Percentiles rank a stretch among this genome's conserved stretches.
phyloP scores from a whole-genome alignment of 2,797 vertebrate species.

The Todus mexicanus region DNA sequence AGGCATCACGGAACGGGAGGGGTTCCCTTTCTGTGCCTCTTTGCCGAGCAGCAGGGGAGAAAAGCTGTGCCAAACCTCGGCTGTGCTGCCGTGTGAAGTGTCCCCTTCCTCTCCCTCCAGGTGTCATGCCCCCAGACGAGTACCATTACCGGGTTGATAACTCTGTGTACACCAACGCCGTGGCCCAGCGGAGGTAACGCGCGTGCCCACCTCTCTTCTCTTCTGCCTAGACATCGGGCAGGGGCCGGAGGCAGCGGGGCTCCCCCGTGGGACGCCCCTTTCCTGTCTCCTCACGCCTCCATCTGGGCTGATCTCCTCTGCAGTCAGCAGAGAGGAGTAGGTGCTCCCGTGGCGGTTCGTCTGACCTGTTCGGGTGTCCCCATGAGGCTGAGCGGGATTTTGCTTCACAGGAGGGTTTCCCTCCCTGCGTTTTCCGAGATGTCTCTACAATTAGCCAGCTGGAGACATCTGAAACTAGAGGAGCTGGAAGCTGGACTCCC shows the following conservation, averaged over 20 bases:
- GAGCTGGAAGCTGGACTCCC: accelerated
- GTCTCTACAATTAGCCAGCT: background rate
- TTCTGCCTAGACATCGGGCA: background rate
- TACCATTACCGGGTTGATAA: conserved; percentile 85
- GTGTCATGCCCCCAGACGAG: conserved; percentile 96
- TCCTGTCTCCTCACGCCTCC: accelerated
- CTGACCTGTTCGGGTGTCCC: accelerated
- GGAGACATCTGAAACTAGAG: background rate
- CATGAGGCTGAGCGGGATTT: accelerated
- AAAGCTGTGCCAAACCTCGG: accelerated
- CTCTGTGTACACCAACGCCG: conserved; percentile 91
- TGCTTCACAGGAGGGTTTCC: background rate
- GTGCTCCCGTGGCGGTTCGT: accelerated
- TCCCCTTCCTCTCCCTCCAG: conserved; percentile 63
- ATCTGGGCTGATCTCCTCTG: accelerated
- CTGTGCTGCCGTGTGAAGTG: background rate
- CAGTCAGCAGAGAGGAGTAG: background rate
- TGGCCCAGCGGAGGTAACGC: conserved; percentile 85
- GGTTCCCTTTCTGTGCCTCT: accelerated
- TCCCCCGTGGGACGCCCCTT: accelerated
- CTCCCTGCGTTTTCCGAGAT: background rate
- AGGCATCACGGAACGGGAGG: accelerated
- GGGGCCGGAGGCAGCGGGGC: background rate
- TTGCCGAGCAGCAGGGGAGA: background rate
- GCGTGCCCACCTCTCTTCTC: background rate